phyloP scores from a whole-genome alignment of 2,888 invertebrate genomes.

The Imbricaverruca yamaguchii region DNA sequence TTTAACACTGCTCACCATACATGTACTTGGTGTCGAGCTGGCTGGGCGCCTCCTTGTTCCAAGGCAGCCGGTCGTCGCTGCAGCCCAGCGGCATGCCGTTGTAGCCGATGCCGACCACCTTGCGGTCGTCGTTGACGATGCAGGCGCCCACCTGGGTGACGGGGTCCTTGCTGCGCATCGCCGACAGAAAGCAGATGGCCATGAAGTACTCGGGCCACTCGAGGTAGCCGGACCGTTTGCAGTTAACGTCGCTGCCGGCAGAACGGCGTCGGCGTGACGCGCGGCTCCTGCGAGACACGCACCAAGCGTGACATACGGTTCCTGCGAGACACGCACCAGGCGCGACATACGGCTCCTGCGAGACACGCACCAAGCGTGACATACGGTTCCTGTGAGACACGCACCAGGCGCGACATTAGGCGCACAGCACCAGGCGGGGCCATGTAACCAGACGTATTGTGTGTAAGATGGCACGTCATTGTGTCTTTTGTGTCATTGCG shows the following conservation, averaged over 20 bases:
- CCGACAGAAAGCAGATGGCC: conserved; percentile 81
- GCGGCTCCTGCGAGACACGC: no score
- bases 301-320: no score
- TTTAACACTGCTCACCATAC: conserved; percentile 64
- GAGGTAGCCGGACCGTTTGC: conserved; percentile 59
- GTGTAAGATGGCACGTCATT: no score
- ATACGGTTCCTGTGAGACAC: no score
- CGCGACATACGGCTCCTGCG: no score
- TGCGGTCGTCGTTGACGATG: conserved; percentile 75
- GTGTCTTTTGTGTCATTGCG: no score
- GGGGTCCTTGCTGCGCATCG: conserved; percentile 93
- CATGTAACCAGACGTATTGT: no score
- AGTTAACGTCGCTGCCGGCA: not conserved
- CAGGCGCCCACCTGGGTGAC: conserved; percentile 81
- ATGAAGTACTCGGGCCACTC: conserved; percentile 94
- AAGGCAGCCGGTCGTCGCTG: conserved; percentile 79
- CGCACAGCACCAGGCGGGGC: no score
- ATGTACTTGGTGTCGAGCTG: conserved; percentile 67
- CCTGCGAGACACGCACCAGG: no score
- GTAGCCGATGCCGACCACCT: conserved; percentile 88
- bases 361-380: no score
- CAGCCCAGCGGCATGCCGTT: conserved; percentile 95
- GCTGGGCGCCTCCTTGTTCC: conserved; percentile 60
- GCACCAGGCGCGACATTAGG: no score
- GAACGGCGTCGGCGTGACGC: no score